Evolutionary conservation across 2,888 invertebrate species (phyloP), one percentile per base, ranked within the genome.

Genomic region (Lycocerus yunnanus): DNA sequence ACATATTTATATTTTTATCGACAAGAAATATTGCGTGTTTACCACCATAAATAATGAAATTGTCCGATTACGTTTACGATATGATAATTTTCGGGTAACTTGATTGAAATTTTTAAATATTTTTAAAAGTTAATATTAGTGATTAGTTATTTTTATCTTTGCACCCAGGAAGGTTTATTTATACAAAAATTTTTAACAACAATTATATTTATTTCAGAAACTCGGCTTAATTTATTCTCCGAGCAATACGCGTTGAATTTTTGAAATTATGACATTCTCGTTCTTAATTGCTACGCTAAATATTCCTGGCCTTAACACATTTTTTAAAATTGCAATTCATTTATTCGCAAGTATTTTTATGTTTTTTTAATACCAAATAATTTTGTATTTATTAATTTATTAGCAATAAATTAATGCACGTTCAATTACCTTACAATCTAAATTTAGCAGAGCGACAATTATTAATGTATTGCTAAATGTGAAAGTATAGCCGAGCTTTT

Each of bases 371-470:
- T 43, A 43, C 43, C 43, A n/a, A 43, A 43, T 43, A 43, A 43
- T 43, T 43, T 43, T n/a, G 8, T 43, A 43, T 43, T 43, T 13
- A 43, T 43, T 43, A 43, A 43, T 43, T 43, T 43, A 43, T 43
- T 43, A 43, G 43, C 43, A 43, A 43, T 43, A 43, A 43, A 69
- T 18, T 60, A 58, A 69, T 58, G 58, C 20, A 27, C 71, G 68
- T 67, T 68, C 72, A 61, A 68, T 72, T 68, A 72, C 72, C 72
- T 72, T 72, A 68, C 72, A 61, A 68, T 72, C 72, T 72, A 72
- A 68, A 68, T 72, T 72, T 72, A 72, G 72, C 61, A 58, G 63
- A 63, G 67, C 60, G 70, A 59, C 16, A 27, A 63, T 70, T n/a
- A n/a, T n/a, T 66, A 71, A 63, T 63, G 15, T 43, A 43, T 66